A percentile compares a stretch with the other conserved stretches of the same genome.
Evolutionary conservation across 1,140 invertebrate species (phyloP).

Genomic region (Drosophila sp.): DNA sequence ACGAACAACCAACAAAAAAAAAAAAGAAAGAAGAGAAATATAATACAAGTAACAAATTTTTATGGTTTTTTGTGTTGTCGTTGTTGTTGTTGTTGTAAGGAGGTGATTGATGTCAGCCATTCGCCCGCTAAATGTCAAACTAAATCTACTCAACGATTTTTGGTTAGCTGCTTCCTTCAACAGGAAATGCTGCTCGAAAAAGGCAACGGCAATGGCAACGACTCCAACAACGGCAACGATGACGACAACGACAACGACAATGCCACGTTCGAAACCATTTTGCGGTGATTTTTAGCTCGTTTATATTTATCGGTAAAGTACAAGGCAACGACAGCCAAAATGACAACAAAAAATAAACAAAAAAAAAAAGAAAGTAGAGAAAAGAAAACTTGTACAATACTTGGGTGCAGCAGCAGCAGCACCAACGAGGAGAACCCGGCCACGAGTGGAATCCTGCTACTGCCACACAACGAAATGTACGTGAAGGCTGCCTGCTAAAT

Average conservation of each 20-base stretch:
- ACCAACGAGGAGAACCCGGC: neutral
- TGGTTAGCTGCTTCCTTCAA: constrained; percentile 32
- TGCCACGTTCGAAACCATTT: constrained; percentile 46
- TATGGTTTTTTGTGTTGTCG: neutral
- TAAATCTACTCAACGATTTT: constrained; percentile 41
- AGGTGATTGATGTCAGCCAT: constrained; percentile 49
- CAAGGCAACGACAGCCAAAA: constrained; percentile 17
- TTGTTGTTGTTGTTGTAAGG: neutral
- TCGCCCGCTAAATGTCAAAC: constrained; percentile 54
- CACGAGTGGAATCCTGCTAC: constrained; percentile 25
- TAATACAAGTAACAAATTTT: constrained; percentile 7
- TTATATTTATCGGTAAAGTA: constrained; percentile 55
- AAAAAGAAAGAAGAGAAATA: too few relatives aligned
- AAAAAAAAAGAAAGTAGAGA: constrained; percentile 15
- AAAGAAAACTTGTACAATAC: constrained; percentile 50
- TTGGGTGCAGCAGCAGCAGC: constrained; percentile 31
- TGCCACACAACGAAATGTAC: constrained; percentile 57
- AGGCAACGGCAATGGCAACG: neutral
- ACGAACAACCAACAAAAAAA: too few relatives aligned
- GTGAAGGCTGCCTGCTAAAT: constrained; percentile 70
- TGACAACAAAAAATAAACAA: neutral
- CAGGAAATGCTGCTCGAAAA: constrained; percentile 54
- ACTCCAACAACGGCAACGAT: constrained; percentile 42
- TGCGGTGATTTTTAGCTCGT: constrained; percentile 77
- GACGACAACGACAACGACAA: constrained; percentile 26